Evolutionary conservation across 2,797 vertebrate species (phyloP), one percentile per base, ranked within the genome.

Genomic region (Sebastes kiyomatsui): DNA sequence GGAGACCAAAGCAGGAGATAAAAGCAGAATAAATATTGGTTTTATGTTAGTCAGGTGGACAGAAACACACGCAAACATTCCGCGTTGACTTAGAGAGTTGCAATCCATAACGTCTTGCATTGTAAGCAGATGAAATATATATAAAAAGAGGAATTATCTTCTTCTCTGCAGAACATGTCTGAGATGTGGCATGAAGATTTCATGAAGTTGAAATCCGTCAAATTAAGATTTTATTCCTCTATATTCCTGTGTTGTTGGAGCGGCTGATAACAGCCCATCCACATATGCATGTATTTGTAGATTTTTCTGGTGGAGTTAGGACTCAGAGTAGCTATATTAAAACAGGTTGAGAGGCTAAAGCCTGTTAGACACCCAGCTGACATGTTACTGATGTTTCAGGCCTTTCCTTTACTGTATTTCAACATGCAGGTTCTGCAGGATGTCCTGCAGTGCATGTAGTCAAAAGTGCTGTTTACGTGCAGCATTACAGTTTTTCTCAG

Each of bases 271-370:
- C 10, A 23, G 52, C 52, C 11, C 52, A 55, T 5, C 20, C 49
- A 52, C 0, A 55, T 55, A 0, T 23, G 52, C n/a, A 55, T 55
- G 20, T 52, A n/a, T n/a, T 52, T 52, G 2, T n/a, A n/a, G 7
- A 52, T 52, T 42, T 46, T 46, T 46, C 14, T 46, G 42, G 16
- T 46, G 13, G 38, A 42, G 0, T 42, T 46, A 18, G 16, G 42
- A 0, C 42, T 46, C 6, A 46, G 42, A 18, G 42, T 46, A 46
- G 0, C 0, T 46, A 0, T 46, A 46, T 18, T 46, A 46, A 46
- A 46, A 46, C 42, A 46, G 42, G 16, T 18, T 46, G 42, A 46
- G 42, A 0, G 42, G 16, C 42, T 46, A 46, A 46, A 46, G 42
- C 6, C 42, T 46, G 16, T 46, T 7, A 46, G 42, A 46, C 16